Conservation (phyloP, 2,797 vertebrate genomes). For the Euphonia xanthogaster region DNA sequence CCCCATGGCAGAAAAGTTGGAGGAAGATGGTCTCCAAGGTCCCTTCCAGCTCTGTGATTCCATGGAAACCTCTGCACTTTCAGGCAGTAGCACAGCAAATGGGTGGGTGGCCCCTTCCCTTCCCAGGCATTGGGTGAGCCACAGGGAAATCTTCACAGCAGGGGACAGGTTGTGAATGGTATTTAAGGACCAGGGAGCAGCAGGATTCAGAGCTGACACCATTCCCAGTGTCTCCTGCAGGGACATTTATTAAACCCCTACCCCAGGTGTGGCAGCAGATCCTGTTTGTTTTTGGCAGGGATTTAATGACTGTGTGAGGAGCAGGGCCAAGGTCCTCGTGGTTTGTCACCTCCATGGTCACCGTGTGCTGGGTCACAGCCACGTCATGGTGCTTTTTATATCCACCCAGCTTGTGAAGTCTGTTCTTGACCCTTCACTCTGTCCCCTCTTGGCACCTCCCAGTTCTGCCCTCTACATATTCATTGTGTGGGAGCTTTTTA, state of each 20-base stretch:
- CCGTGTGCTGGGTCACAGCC: background rate
- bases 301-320: background rate
- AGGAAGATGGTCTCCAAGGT: background rate
- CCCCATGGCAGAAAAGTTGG: background rate
- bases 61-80: background rate
- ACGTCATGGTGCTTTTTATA: background rate
- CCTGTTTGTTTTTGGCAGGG: background rate
- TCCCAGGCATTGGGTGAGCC: background rate
- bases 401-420: background rate
- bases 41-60: background rate
- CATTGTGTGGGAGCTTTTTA: accelerated
- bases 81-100: background rate
- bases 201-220: background rate
- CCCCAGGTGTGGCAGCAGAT: background rate
- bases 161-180: background rate
- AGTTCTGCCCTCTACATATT: background rate
- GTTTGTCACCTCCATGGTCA: background rate
- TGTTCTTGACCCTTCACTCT: background rate
- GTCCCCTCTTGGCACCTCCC: background rate
- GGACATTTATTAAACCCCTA: background rate
- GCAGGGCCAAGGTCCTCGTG: background rate
- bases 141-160: background rate
- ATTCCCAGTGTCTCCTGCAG: background rate
- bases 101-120: background rate
- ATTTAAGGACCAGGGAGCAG: background rate